Percentiles rank a stretch among this genome's conserved stretches.
Conservation (phyloP, 2,888 invertebrate genomes). For the Leptura quadrifasciata region DNA sequence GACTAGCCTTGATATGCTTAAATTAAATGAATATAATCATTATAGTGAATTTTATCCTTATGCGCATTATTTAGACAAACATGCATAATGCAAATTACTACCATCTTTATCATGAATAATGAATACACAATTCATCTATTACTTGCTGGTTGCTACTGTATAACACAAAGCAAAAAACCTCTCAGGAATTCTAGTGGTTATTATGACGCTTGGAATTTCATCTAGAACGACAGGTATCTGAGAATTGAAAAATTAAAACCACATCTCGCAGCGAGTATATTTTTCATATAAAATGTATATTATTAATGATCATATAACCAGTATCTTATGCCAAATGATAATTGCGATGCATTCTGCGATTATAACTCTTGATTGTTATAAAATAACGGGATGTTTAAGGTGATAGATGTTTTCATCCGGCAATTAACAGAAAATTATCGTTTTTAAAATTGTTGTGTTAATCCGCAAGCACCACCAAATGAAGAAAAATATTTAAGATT, state of each 20-base stretch:
- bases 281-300: background rate
- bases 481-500: too few relatives aligned
- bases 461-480: too few relatives aligned
- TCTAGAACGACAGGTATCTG: slow-evolving; percentile 1
- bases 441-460: too few relatives aligned
- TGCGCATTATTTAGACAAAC: background rate
- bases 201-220: slow-evolving; percentile 1
- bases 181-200: slow-evolving; percentile 7
- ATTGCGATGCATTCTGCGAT: too few relatives aligned
- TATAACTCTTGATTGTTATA: too few relatives aligned
- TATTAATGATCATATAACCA: background rate
- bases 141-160: background rate
- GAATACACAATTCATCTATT: background rate
- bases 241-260: background rate
- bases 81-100: background rate
- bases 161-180: background rate
- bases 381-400: too few relatives aligned
- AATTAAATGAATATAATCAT: too few relatives aligned
- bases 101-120: background rate
- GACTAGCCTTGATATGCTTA: too few relatives aligned
- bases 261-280: background rate
- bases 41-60: background rate
- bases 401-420: too few relatives aligned
- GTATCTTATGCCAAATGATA: background rate
- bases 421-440: too few relatives aligned